These are phyloP conservation scores for Oreohelix idahoensis DNA, from an alignment of 1,140 invertebrate species.

Conservation along the genomic window DNA sequence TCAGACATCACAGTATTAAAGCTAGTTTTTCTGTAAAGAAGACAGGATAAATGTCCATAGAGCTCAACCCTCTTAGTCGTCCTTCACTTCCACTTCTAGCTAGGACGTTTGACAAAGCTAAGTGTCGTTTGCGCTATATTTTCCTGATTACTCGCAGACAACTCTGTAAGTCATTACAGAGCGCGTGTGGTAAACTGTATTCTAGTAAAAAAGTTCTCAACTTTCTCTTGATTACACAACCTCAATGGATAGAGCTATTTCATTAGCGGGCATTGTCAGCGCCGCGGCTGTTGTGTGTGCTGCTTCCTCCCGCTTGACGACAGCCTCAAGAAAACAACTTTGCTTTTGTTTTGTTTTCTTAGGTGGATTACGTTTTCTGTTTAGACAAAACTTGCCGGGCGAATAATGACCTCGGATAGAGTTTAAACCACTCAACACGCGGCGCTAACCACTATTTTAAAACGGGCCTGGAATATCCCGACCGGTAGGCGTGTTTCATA, in stretches of 20 bases:
- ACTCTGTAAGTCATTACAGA: neutral
- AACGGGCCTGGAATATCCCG: neutral
- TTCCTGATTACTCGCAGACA: neutral
- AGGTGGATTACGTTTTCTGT: neutral
- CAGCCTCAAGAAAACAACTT: neutral
- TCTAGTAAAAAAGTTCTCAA: neutral
- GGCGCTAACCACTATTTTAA: neutral
- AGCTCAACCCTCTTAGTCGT: neutral
- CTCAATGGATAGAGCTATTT: neutral
- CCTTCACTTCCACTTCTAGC: neutral
- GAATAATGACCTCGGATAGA: neutral
- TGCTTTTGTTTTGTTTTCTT: neutral
- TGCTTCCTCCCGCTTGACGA: neutral
- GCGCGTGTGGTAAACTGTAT: neutral
- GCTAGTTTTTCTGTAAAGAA: too few species aligned
- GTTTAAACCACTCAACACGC: neutral
- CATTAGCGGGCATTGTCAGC: neutral
- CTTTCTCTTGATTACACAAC: neutral
- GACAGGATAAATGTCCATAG: neutral
- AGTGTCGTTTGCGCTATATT: neutral
- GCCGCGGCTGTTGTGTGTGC: neutral
- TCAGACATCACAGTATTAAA: too few species aligned
- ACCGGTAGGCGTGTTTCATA: neutral
- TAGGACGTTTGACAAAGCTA: neutral
- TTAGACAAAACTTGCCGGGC: neutral